Evolutionary conservation across 1,140 invertebrate genomes (phyloP), one percentile per base, ranked within the genome.

Genomic region (Megalonaias nervosa): DNA sequence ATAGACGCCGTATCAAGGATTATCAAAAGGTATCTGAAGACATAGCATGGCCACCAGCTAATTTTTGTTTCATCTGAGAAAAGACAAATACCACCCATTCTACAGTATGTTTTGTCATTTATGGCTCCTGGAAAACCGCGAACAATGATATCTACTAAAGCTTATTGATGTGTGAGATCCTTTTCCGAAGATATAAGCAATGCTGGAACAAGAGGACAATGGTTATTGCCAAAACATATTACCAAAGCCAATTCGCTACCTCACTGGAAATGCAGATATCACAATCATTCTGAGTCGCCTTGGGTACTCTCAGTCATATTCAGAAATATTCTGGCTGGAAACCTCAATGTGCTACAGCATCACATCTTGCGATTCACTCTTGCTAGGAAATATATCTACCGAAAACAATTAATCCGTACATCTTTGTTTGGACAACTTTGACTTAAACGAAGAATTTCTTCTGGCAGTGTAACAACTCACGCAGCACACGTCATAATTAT

Each of bases 371-470:
- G 70, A 67, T 2, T 48, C 64, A 38, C 58, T 68, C 23, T 23
- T 71, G 21, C 71, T 71, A 62, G 13, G 0, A 64, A 68, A 14
- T 23, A 79, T 79, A 74, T 74, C 77, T 15, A 15, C 60, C 1
- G 67, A 62, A 48, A 74, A 79, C 61, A 79, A 79, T 65, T 15
- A 59, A 4, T 60, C 74, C 2, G 15, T 70, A n/a, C 72, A 74
- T 67, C 48, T 71, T 6, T 79, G 71, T 56, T 79, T 71, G 77
- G 72, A 79, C 67, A 79, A 79, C 64, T 74, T 74, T 68, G 72
- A 74, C 65, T n/a, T 74, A 21, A 67, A 67, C 60, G 72, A 79
- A 58, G 77, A 79, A 23, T 67, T 0, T 71, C 71, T 66, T 74
- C 71, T 26, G 77, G 66, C 6, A 3, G 66, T 57, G 71, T 59